phyloP scores from a whole-genome alignment of 2,888 invertebrate genomes.

The Nephrotoma flavescens region DNA sequence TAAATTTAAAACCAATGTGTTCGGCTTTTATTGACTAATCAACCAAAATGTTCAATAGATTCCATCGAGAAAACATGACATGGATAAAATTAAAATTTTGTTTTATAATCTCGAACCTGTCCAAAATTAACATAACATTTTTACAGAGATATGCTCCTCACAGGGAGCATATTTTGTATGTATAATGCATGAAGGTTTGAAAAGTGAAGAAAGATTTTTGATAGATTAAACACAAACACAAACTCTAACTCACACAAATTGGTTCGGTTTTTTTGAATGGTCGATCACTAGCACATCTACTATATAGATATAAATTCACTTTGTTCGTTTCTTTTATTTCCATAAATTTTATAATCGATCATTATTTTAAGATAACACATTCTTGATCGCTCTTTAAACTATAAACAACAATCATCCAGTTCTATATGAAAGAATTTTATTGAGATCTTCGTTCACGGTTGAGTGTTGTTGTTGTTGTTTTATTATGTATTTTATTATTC shows the following conservation, averaged over 20 bases:
- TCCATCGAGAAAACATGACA: neutral
- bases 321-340: neutral
- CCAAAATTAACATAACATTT: neutral
- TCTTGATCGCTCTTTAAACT: slow-evolving; percentile 2
- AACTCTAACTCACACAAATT: neutral
- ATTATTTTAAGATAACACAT: slow-evolving; percentile 4
- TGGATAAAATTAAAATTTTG: neutral
- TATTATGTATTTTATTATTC: neutral
- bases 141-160: neutral
- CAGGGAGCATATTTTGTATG: neutral
- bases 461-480: neutral
- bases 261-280: neutral
- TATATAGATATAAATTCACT: neutral
- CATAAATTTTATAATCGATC: neutral
- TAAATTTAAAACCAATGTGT: neutral
- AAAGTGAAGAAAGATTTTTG: slow-evolving; percentile 1
- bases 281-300: neutral
- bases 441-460: neutral
- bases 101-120: neutral
- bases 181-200: neutral
- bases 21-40: neutral
- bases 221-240: neutral
- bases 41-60: neutral
- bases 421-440: neutral
- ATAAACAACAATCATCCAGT: slow-evolving; percentile 3